A percentile compares a stretch with the other conserved stretches of the same genome.
These are phyloP conservation scores for Oryzias javanicus DNA, from an alignment of 2,113 vertebrate species.

Conservation along the genomic window DNA sequence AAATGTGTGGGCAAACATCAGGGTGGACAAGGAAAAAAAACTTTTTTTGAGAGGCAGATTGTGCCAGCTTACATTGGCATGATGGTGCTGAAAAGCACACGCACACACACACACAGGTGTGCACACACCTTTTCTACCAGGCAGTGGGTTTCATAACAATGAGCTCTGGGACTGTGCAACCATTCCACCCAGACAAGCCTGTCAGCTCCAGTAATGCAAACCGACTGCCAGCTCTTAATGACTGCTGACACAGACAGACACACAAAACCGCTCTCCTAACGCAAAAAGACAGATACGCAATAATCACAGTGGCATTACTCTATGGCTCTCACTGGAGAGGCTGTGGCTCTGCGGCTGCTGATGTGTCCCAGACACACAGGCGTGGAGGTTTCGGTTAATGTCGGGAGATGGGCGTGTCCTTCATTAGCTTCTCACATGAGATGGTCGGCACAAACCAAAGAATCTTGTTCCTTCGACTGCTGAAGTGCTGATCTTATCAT, in stretches of 20 bases:
- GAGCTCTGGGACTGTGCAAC: conserved; percentile 40
- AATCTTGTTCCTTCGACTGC: too few species aligned
- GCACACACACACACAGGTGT: conserved; percentile 21
- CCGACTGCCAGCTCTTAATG: conserved; percentile 57
- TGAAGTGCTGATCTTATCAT: too few species aligned
- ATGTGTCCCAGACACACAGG: conserved; percentile 3
- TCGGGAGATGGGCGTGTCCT: conserved; percentile 1
- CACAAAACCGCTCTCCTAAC: neutral
- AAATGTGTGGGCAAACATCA: conserved; percentile 17
- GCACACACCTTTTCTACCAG: conserved; percentile 8
- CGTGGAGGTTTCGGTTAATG: conserved; percentile 7
- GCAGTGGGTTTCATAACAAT: conserved; percentile 39
- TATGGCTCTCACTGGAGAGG: conserved; percentile 8
- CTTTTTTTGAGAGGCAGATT: conserved; percentile 16
- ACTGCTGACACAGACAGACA: conserved; percentile 38
- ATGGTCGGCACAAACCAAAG: too few species aligned
- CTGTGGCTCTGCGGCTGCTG: neutral
- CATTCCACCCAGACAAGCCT: conserved; percentile 41
- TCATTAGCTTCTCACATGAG: conserved; percentile 10
- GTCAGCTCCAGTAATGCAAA: conserved; percentile 56
- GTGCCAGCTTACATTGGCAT: conserved; percentile 39
- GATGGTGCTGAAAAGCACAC: conserved; percentile 22
- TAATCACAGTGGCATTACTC: conserved; percentile 20
- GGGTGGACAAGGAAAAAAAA: conserved; percentile 25
- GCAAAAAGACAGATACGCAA: conserved; percentile 19